These are phyloP conservation scores for Drosophila asahinai DNA, from an alignment of 1,140 invertebrate species.

Conservation along the genomic window DNA sequence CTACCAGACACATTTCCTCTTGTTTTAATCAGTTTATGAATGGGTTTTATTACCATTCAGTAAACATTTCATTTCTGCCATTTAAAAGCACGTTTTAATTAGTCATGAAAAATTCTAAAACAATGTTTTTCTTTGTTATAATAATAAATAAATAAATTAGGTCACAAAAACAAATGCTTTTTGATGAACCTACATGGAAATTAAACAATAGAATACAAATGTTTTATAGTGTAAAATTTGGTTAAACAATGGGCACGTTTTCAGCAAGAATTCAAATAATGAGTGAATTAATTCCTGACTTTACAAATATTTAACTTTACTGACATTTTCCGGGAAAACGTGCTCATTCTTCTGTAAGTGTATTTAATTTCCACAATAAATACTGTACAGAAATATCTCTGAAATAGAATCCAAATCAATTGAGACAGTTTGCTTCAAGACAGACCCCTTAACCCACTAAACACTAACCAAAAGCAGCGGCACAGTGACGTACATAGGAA, in stretches of 20 bases:
- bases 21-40: too few relatives aligned
- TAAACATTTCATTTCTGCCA: not conserved
- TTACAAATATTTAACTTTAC: too few relatives aligned
- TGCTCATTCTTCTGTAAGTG: too few relatives aligned
- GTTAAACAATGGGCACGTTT: slow-evolving; percentile 10
- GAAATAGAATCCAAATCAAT: not conserved
- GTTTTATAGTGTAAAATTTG: not conserved
- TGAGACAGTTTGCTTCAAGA: not conserved
- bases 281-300: too few relatives aligned
- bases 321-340: too few relatives aligned
- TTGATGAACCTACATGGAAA: not conserved
- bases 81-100: not conserved
- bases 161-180: not conserved
- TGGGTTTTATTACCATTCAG: not conserved
- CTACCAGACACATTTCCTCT: not conserved
- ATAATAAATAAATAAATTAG: not conserved
- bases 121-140: not conserved
- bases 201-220: not conserved
- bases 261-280: too few relatives aligned
- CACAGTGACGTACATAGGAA: slow-evolving; percentile 69
- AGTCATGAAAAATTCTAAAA: not conserved
- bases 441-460: slow-evolving; percentile 11
- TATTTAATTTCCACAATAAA: not conserved
- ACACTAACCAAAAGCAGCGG: not conserved
- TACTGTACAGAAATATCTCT: not conserved